These are phyloP conservation scores for Sceloporus tristichus DNA, from an alignment of 2,113 vertebrate species.

Conservation along the genomic window DNA sequence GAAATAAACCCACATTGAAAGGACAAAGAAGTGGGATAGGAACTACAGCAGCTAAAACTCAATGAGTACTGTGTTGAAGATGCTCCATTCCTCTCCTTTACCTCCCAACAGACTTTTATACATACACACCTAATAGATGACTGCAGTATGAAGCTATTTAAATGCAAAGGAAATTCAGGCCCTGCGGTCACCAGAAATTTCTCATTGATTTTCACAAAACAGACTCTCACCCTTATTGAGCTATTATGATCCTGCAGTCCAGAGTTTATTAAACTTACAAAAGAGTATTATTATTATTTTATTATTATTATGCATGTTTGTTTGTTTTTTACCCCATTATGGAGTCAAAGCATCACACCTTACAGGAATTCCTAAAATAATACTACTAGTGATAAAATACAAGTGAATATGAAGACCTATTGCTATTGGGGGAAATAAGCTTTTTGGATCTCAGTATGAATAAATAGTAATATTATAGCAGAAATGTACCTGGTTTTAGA, in stretches of 20 bases:
- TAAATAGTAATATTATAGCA: slow-evolving; percentile 8
- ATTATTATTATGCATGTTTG: background rate
- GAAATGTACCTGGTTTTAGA: slow-evolving; percentile 1
- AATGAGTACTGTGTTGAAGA: background rate
- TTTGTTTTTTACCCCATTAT: background rate
- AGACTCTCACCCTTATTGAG: slow-evolving; percentile 33
- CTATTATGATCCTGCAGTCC: slow-evolving; percentile 38
- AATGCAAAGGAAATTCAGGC: slow-evolving; percentile 42
- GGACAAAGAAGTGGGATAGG: no score
- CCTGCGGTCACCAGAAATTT: slow-evolving; percentile 29
- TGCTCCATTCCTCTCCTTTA: background rate
- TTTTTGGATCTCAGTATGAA: slow-evolving; percentile 12
- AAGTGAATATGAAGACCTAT: background rate
- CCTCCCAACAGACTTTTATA: slow-evolving; percentile 13
- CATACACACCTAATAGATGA: slow-evolving; percentile 11
- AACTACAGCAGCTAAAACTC: no score
- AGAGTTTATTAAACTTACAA: slow-evolving; percentile 36
- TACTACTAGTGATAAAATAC: background rate
- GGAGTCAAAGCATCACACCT: slow-evolving; percentile 8
- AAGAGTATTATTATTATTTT: background rate
- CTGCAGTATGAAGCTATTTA: slow-evolving; percentile 42
- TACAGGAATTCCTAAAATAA: slow-evolving; percentile 19
- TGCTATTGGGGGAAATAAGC: background rate
- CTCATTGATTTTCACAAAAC: slow-evolving; percentile 41
- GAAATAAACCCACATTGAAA: no score